Conservation (phyloP, 2,888 invertebrate species). For the Neuroscelio doddi region DNA sequence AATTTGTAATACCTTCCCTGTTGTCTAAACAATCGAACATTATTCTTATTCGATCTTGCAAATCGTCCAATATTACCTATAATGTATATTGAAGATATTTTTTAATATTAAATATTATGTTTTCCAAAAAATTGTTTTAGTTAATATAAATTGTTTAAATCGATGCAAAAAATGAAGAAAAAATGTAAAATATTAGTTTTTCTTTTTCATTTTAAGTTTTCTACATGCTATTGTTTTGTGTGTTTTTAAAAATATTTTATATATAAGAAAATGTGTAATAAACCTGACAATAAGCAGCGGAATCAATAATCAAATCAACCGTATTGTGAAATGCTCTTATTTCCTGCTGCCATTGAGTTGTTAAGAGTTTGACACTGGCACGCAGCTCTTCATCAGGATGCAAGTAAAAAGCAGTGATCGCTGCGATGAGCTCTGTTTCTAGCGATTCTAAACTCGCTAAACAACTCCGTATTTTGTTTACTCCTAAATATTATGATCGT, state of each 20-base stretch:
- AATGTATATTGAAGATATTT: too few relatives aligned
- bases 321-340: slow-evolving; percentile 75
- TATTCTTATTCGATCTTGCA: slow-evolving; percentile 59
- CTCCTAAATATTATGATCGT: slow-evolving; percentile 72
- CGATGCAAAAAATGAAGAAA: too few relatives aligned
- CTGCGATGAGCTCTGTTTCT: slow-evolving; percentile 79
- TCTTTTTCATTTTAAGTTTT: too few relatives aligned
- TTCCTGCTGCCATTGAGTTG: slow-evolving; percentile 77
- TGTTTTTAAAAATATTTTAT: too few relatives aligned
- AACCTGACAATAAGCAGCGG: slow-evolving; percentile 80
- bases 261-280: background rate
- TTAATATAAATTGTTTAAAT: too few relatives aligned
- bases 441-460: slow-evolving; percentile 80
- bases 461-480: slow-evolving; percentile 77
- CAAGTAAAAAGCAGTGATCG: slow-evolving; percentile 72
- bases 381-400: slow-evolving; percentile 74
- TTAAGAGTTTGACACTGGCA: slow-evolving; percentile 73
- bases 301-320: slow-evolving; percentile 80
- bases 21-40: slow-evolving; percentile 66
- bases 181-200: too few relatives aligned
- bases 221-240: too few relatives aligned
- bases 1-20: slow-evolving; percentile 58
- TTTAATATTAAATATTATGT: too few relatives aligned
- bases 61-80: slow-evolving; percentile 65
- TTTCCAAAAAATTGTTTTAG: too few relatives aligned